A percentile compares a stretch with the other conserved stretches of the same genome.
These are phyloP conservation scores for Todiramphus saurophagus DNA, from an alignment of 2,113 vertebrate genomes.

Conservation along the genomic window DNA sequence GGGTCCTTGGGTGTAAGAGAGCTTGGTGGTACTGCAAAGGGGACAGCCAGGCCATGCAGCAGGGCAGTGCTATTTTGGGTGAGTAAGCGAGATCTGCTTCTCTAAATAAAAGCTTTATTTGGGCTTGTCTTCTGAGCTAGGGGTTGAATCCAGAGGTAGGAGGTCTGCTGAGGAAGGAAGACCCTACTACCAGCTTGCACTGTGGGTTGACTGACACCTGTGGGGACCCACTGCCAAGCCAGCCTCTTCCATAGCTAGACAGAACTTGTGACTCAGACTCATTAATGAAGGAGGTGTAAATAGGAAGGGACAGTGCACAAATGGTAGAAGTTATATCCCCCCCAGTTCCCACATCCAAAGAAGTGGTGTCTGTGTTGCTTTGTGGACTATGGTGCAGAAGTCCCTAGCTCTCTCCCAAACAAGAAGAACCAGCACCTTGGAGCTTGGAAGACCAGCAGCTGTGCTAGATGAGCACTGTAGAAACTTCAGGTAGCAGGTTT, in stretches of 20 bases:
- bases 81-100: background rate
- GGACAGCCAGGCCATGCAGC: background rate
- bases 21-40: background rate
- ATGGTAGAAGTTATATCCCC: background rate
- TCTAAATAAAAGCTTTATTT: background rate
- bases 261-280: background rate
- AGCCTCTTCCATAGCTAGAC: background rate
- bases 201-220: background rate
- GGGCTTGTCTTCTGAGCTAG: background rate
- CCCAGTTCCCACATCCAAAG: background rate
- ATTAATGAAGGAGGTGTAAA: background rate
- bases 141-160: background rate
- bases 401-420: background rate
- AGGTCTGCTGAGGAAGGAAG: background rate
- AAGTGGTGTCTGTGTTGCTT: background rate
- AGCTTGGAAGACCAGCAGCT: background rate
- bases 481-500: background rate
- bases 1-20: background rate
- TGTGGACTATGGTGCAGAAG: background rate
- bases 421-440: background rate
- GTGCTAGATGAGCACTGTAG: background rate
- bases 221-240: background rate
- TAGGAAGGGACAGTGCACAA: background rate
- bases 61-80: background rate
- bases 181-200: background rate